A percentile compares a stretch with the other conserved stretches of the same genome.
phyloP scores from a whole-genome alignment of 2,888 invertebrate species.

The Poecilobothrus nobilitatus region DNA sequence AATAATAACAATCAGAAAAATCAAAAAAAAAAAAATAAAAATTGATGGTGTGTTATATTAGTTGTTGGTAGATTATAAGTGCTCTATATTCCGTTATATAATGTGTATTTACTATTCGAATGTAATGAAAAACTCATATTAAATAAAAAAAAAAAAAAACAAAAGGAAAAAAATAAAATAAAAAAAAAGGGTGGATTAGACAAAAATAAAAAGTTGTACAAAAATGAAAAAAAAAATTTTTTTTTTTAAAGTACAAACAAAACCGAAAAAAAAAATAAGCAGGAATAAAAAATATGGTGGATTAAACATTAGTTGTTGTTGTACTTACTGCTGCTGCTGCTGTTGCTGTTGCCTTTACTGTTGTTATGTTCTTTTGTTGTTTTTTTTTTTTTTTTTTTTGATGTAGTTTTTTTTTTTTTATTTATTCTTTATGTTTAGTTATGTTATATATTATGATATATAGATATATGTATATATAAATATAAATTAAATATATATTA shows the following conservation, averaged over 20 bases:
- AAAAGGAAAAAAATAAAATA: not conserved
- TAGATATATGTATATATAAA: not conserved
- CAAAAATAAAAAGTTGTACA: not conserved
- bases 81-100: not conserved
- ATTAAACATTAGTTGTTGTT: constrained; percentile 6
- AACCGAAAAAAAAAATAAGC: not conserved
- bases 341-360: too few species aligned
- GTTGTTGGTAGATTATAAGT: constrained; percentile 6
- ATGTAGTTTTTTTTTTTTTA: not conserved
- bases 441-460: not conserved
- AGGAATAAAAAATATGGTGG: not conserved
- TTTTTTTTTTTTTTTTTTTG: not conserved
- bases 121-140: constrained; percentile 6
- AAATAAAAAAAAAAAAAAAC: not conserved
- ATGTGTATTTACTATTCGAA: constrained; percentile 1
- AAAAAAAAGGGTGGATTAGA: constrained; percentile 6
- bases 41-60: constrained; percentile 4
- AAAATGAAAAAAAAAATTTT: too few species aligned
- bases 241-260: not conserved
- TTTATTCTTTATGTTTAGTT: not conserved
- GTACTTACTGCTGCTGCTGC: not conserved
- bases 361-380: not conserved
- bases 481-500: not conserved
- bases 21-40: not conserved
- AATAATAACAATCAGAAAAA: not conserved